Evolutionary conservation across 1,140 invertebrate genomes (phyloP).

Genomic region (Atta texana): DNA sequence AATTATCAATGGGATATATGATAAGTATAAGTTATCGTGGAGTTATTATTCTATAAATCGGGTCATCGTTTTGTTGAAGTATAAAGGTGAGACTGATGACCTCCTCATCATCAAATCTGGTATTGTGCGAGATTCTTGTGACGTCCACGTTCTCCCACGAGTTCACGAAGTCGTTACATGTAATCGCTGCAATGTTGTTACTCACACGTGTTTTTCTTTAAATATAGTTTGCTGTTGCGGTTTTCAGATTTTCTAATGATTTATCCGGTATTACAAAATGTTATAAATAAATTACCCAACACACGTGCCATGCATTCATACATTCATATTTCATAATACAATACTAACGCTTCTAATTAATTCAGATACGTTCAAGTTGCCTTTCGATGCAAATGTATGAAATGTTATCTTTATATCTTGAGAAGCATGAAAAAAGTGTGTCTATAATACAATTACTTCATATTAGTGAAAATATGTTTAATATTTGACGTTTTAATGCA

Average conservation of each 20-base stretch:
- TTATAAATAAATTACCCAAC: not conserved
- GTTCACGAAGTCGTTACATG: not conserved
- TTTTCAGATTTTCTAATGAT: not conserved
- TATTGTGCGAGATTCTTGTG: conserved; percentile 17
- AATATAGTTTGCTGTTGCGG: not conserved
- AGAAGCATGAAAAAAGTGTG: not conserved
- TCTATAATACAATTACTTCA: not conserved
- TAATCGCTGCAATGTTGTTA: conserved; percentile 9
- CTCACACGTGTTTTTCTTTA: conserved; percentile 2
- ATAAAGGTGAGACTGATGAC: conserved; percentile 38
- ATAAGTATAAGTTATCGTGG: conserved; percentile 45
- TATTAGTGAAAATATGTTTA: not conserved
- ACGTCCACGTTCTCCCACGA: not conserved
- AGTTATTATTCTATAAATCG: conserved; percentile 4
- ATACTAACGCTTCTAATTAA: not conserved
- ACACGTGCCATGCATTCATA: not conserved
- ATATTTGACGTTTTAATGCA: not conserved
- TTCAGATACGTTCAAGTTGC: not conserved
- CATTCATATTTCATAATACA: not conserved
- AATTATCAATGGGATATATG: conserved; percentile 25
- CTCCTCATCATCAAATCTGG: conserved; percentile 2
- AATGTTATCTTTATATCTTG: not conserved
- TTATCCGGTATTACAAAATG: not conserved
- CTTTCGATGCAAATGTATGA: not conserved
- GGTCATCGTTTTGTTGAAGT: conserved; percentile 4